Evolutionary conservation across 2,888 invertebrate genomes (phyloP).

Genomic region (Actias luna): DNA sequence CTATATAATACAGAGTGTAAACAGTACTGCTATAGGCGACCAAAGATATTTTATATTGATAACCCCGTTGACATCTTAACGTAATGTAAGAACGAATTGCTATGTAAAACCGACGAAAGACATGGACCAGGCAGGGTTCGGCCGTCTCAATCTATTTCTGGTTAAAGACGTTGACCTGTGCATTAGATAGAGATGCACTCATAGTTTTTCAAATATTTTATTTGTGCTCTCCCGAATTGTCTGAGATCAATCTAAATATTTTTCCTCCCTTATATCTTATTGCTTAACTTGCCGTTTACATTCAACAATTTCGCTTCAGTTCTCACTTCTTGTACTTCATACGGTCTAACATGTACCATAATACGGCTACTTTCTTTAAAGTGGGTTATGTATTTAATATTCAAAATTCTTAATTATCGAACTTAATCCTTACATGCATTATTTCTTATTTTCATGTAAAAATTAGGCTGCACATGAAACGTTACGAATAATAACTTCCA

Average conservation of each 20-base stretch:
- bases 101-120: conserved; percentile 68
- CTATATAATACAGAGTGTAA: conserved; percentile 44
- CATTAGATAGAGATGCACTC: conserved; percentile 26
- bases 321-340: neutral
- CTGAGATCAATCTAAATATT: neutral
- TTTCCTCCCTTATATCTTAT: too few species aligned
- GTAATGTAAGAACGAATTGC: conserved; percentile 67
- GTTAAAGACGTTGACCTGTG: conserved; percentile 71
- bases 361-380: neutral
- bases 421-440: too few species aligned
- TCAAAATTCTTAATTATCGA: neutral
- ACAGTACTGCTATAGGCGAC: conserved; percentile 46
- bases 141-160: conserved; percentile 66
- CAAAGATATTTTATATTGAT: conserved; percentile 61
- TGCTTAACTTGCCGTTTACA: too few species aligned
- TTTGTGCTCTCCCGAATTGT: conserved; percentile 17
- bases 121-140: conserved; percentile 61
- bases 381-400: neutral
- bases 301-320: neutral
- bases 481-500: too few species aligned
- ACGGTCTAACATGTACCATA: neutral
- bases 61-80: conserved; percentile 74
- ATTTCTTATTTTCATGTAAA: too few species aligned
- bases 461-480: too few species aligned
- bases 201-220: conserved; percentile 20